These are phyloP conservation scores for Slavum lentiscoides DNA, from an alignment of 2,888 invertebrate species.

Conservation along the genomic window DNA sequence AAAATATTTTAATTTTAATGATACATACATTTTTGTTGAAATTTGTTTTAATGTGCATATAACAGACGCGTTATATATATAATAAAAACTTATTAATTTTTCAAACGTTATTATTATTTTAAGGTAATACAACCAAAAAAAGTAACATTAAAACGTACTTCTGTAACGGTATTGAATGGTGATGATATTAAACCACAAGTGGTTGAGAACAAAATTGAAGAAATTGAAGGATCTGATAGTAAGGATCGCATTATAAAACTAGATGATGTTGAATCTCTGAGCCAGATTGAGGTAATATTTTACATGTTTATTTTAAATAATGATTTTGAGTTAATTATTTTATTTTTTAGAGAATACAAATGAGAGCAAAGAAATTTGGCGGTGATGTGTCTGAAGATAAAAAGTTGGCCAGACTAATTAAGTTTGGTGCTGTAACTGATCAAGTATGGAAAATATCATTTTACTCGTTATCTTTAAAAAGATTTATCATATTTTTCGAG, in stretches of 20 bases:
- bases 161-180: constrained; percentile 54
- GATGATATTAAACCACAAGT: constrained; percentile 58
- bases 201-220: constrained; percentile 42
- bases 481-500: background rate
- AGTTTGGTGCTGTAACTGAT: constrained; percentile 59
- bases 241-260: constrained; percentile 47
- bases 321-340: constrained; percentile 24
- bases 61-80: too few relatives aligned
- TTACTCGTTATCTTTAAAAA: too few relatives aligned
- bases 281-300: constrained; percentile 35
- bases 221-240: constrained; percentile 35
- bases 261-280: constrained; percentile 37
- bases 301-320: constrained; percentile 20
- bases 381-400: constrained; percentile 57
- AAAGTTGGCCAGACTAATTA: constrained; percentile 57
- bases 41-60: too few relatives aligned
- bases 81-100: background rate
- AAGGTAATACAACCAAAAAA: constrained; percentile 56
- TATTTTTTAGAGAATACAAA: constrained; percentile 66
- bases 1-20: too few relatives aligned
- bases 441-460: constrained; percentile 31
- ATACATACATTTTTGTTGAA: too few relatives aligned
- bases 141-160: constrained; percentile 54
- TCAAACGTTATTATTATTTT: background rate
- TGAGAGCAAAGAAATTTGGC: constrained; percentile 82